Percentiles rank a stretch among this genome's conserved stretches.
These are phyloP conservation scores for Seriola dumerili DNA, from an alignment of 2,113 vertebrate species.

Conservation along the genomic window DNA sequence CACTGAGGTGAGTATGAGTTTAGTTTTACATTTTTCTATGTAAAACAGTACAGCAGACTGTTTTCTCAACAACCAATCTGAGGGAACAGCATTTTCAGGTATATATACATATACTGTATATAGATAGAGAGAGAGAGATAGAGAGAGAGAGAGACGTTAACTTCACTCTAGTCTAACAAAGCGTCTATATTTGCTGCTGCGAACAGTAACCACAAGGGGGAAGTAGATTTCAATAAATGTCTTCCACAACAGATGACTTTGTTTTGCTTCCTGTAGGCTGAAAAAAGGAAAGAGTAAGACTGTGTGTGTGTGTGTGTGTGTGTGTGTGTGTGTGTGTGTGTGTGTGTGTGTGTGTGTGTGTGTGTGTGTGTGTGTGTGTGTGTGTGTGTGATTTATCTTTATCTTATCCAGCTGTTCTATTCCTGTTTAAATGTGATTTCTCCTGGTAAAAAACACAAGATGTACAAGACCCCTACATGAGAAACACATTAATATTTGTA, in stretches of 20 bases:
- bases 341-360: constrained; percentile 18
- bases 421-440: constrained; percentile 41
- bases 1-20: too few relatives aligned
- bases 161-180: too few relatives aligned
- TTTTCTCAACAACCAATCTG: too few relatives aligned
- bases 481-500: neutral
- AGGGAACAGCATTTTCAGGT: too few relatives aligned
- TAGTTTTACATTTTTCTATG: too few relatives aligned
- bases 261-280: constrained; percentile 2
- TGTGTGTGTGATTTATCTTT: neutral
- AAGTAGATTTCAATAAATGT: constrained; percentile 43
- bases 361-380: constrained; percentile 13
- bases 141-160: too few relatives aligned
- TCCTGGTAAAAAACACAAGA: neutral
- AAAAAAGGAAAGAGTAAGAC: neutral
- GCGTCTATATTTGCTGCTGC: neutral
- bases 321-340: too few relatives aligned
- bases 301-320: constrained; percentile 12
- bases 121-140: too few relatives aligned
- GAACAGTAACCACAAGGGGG: constrained; percentile 57
- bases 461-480: neutral
- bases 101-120: too few relatives aligned
- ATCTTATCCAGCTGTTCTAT: constrained; percentile 42
- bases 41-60: too few relatives aligned
- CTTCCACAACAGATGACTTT: neutral